phyloP scores from a whole-genome alignment of 1,140 invertebrate species.

The Carcinoscorpius rotundicauda region DNA sequence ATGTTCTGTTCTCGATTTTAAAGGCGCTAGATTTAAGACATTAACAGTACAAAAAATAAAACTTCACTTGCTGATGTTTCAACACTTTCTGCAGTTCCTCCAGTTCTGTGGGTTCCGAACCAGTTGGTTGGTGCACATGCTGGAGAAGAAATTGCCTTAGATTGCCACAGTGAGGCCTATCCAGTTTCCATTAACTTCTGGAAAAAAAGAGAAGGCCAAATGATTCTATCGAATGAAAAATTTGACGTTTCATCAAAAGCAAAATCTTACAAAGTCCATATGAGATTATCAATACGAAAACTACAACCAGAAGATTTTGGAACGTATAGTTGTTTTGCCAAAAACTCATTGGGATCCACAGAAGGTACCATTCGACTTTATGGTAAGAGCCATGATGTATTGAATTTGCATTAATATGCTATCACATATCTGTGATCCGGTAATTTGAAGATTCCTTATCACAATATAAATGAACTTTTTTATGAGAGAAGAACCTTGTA shows the following conservation, averaged over 20 bases:
- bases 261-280: slow-evolving; percentile 17
- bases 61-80: no score
- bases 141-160: slow-evolving; percentile 61
- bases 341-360: slow-evolving; percentile 80
- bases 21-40: no score
- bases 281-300: slow-evolving; percentile 29
- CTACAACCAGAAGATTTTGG: slow-evolving; percentile 54
- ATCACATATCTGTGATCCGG: no score
- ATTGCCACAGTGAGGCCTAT: slow-evolving; percentile 72
- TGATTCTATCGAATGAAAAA: slow-evolving; percentile 72
- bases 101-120: slow-evolving; percentile 38
- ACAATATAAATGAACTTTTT: no score
- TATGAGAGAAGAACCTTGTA: no score
- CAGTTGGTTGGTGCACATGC: slow-evolving; percentile 53
- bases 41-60: no score
- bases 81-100: slow-evolving; percentile 33
- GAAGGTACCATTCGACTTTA: slow-evolving; percentile 79
- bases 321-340: slow-evolving; percentile 80
- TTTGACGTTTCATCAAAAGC: slow-evolving; percentile 43
- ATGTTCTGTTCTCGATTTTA: no score
- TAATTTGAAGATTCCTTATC: no score
- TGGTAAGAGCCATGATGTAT: slow-evolving; percentile 46
- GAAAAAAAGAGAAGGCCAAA: slow-evolving; percentile 48
- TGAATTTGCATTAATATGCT: no score
- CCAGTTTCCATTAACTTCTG: slow-evolving; percentile 51